Base-by-base conservation (phyloP, 2,888 invertebrate genomes). In the Thecophora atra region DNA sequence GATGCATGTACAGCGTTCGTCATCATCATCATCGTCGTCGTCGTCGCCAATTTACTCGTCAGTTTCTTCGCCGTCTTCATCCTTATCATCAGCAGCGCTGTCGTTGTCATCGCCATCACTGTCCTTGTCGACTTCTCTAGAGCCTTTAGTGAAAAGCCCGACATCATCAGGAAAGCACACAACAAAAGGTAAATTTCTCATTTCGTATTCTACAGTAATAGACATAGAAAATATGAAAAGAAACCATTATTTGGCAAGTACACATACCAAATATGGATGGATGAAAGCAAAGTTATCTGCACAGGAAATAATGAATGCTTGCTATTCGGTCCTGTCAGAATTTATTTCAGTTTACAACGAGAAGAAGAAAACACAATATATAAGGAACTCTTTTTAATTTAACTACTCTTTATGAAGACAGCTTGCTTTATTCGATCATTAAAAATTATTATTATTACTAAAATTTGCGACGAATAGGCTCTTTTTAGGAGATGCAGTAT, bases 1-100 rank as follows among this genome's bases (percentile, higher is more conserved):
- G 74, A 76, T 79, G 73, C 80, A 82, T 65, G 76, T 77, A 62
- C 75, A 79, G 58, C 76, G 67, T 24, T 56, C 69, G 24, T 66
- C 66, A 30, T 58, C 66, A 15, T 11, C 70, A 54, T 56, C 62
- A 19, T 70, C 69, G 11, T 64, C 58, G 21, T 70, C 62, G 24
- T 70, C 60, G 26, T n/a, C n/a, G n/a, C n/a, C n/a, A n/a, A n/a
- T n/a, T n/a, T n/a, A n/a, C n/a, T n/a, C n/a, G n/a, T n/a, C n/a
- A n/a, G n/a, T n/a, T n/a, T n/a, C n/a, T 60, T 72, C 62, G 28
- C 28, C 63, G 28, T 68, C 64, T 17, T 69, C 63, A 37, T 62
- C 68, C 2, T 72, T 60, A 17, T 68, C 64, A 13, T 51, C 37
- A 28, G 44, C 69, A 19, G 63, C 58, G 28, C 58, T 51, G 30